Evolutionary conservation across 2,113 vertebrate genomes (phyloP).

Genomic region (Eclectus roratus): DNA sequence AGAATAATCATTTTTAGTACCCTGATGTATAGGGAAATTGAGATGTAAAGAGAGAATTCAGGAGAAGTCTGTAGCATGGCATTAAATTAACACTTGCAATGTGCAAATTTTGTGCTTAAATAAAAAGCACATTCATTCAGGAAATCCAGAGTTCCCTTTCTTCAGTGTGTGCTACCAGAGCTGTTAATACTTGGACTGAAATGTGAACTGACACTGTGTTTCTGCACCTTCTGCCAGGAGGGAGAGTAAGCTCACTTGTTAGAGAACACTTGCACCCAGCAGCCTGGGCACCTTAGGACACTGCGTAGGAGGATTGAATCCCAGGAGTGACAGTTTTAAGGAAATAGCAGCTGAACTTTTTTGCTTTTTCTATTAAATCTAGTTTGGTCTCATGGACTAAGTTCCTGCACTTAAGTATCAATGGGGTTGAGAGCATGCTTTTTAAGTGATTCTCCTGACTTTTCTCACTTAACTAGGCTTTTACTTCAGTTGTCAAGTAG

Average conservation of each 20-base stretch:
- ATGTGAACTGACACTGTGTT: background rate
- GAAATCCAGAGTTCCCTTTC: background rate
- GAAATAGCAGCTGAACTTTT: background rate
- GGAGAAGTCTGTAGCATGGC: background rate
- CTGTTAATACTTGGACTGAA: rapidly evolving
- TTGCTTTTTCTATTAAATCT: background rate
- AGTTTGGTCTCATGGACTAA: background rate
- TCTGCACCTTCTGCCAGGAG: background rate
- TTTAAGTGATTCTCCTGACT: background rate
- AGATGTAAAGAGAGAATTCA: background rate
- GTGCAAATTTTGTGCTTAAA: background rate
- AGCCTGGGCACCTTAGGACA: background rate
- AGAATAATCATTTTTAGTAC: background rate
- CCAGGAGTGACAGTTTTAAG: background rate
- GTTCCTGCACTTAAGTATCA: background rate
- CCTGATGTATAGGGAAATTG: background rate
- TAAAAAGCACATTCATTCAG: background rate
- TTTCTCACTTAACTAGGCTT: background rate
- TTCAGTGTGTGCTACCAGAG: background rate
- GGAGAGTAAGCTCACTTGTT: rapidly evolving
- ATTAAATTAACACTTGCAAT: background rate
- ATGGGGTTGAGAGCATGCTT: background rate
- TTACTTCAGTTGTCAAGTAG: rapidly evolving
- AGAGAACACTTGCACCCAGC: background rate
- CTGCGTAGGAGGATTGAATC: background rate